Evolutionary conservation across 2,888 invertebrate species (phyloP), one percentile per base, ranked within the genome.

Genomic region (Metopia argyrocephala): DNA sequence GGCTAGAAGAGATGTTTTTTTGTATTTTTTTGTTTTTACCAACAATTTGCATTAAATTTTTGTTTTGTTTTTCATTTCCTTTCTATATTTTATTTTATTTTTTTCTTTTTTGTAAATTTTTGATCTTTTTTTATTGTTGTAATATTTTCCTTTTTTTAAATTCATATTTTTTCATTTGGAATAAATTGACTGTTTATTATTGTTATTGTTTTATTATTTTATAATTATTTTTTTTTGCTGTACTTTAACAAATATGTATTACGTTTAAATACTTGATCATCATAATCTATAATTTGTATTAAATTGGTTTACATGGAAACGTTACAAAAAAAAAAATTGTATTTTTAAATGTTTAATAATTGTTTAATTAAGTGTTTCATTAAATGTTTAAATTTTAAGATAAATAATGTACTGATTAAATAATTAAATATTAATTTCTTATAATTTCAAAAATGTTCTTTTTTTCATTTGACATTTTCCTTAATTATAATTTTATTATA

Each of bases 151-250:
- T 31, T 54, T 52, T 54, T 15, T 64, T 27, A n/a, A n/a, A n/a
- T n/a, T 28, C 9, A 18, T 9, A n/a, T 25, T 18, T 52, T 6
- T 54, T 65, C 31, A 9, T 52, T 74, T 79, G 70, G 79, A 75
- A 75, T 79, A 79, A 79, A 68, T 76, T 79, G 79, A 79, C 76
- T 76, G 79, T 57, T 65, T 65, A n/a, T n/a, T 38, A n/a, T 46
- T 57, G 4, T 31, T 62, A 7, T 27, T 46, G 15, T 62, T 38
- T 45, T 12, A 18, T 54, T 20, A 27, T 62, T 27, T 25, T 65
- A 18, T 61, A 52, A 28, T 50, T 20, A 4, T 54, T 25, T 45
- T 23, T 52, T 15, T 5, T 21, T 21, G 25, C 15, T 23, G 25
- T 56, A 27, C n/a, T 57, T 23, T 7, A 25, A 15, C 25, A 23